Evolutionary conservation across 2,113 vertebrate genomes (phyloP), one percentile per base, ranked within the genome.

Genomic region (Eubucco bourcierii): DNA sequence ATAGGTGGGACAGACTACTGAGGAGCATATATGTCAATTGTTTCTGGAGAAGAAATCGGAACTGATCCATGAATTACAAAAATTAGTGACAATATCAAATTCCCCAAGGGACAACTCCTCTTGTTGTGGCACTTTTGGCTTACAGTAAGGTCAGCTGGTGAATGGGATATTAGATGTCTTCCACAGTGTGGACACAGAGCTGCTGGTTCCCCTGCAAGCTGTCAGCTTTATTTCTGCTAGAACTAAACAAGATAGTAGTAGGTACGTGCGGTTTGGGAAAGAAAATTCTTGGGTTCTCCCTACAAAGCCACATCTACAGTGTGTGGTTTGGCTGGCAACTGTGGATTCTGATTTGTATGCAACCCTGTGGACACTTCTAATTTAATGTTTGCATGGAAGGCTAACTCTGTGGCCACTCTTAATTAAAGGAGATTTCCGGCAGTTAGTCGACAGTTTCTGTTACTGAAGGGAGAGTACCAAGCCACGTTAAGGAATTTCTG

Each of bases 341-440:
- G 1, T 80, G 52, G 73, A 25, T 92, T 92, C 81, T 90, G 89
- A 96, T 94, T 95, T 94, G 79, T 93, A 89, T 91, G 93, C 87
- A 93, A 60, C 84, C 68, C 68, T 90, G 89, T 96, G 93, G 94
- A 96, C 95, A 92, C 81, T 90, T 89, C 56, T 87, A 85, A 95
- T 96, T 93, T 80, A 53, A 31, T 60, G 72, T 89, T 93, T 79
- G 59, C 60, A n/a, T 72, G 77, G 78, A 83, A 88, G 83, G 81
- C 68, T 94, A 92, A 67, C 89, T 85, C 68, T 93, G 92, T 1
- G 89, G 84, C 72, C 89, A 85, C 75, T 80, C 87, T 59, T 90
- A 96, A 88, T 94, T 93, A 87, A 75, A 53, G 27, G 77, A 87
- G 33, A 80, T 91, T 93, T 94, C 92, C 64, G 28, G 56, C 41